Evolutionary conservation across 1,140 invertebrate genomes (phyloP).

Genomic region (Bilobella aurantiaca): DNA sequence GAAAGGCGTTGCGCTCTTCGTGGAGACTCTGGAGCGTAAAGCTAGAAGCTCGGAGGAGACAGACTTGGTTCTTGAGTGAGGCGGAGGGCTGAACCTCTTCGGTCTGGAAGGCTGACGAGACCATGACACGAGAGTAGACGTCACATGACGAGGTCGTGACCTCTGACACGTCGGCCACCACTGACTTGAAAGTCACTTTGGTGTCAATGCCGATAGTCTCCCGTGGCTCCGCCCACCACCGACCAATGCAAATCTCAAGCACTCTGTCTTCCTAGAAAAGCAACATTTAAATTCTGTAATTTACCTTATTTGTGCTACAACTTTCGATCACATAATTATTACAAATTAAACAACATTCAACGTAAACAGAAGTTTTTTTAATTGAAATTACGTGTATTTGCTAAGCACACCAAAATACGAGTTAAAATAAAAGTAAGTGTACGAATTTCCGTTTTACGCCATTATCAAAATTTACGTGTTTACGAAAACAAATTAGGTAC

Average conservation of each 20-base stretch:
- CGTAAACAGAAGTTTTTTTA: too few relatives aligned
- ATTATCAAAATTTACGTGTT: too few relatives aligned
- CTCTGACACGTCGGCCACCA: not conserved
- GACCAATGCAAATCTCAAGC: slow-evolving; percentile 77
- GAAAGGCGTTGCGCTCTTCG: slow-evolving; percentile 64
- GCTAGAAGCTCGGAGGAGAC: slow-evolving; percentile 62
- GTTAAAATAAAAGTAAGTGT: too few relatives aligned
- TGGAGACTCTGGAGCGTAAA: slow-evolving; percentile 63
- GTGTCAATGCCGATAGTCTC: slow-evolving; percentile 8
- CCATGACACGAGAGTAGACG: slow-evolving; percentile 49
- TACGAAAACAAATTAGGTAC: too few relatives aligned
- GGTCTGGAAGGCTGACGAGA: slow-evolving; percentile 55
- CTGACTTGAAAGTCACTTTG: not conserved
- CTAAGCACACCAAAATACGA: too few relatives aligned
- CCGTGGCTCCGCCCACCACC: slow-evolving; percentile 68
- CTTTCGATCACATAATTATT: too few relatives aligned
- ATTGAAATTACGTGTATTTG: too few relatives aligned
- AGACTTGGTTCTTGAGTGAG: slow-evolving; percentile 63
- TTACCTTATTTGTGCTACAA: too few relatives aligned
- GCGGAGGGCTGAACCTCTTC: slow-evolving; percentile 70
- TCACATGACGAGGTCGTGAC: slow-evolving; percentile 54
- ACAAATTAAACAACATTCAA: too few relatives aligned
- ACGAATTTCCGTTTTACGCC: too few relatives aligned
- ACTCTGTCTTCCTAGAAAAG: slow-evolving; percentile 56
- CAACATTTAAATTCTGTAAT: too few relatives aligned